Evolutionary conservation across 2,797 vertebrate species (phyloP), one percentile per base, ranked within the genome.

Genomic region (Botia almorhae): DNA sequence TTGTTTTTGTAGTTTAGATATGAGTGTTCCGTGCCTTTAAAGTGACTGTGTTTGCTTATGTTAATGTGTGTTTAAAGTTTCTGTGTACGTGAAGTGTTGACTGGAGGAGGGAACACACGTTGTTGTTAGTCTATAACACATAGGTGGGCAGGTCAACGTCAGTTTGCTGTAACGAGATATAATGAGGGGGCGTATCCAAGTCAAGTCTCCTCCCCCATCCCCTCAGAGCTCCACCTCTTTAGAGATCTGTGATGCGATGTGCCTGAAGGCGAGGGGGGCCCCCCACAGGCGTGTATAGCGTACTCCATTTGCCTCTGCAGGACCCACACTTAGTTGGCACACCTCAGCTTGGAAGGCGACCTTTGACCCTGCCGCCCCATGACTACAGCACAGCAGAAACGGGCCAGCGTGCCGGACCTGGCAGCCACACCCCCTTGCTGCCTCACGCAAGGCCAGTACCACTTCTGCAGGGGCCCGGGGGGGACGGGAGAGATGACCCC

Each of bases 341-440:
- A 96, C 95, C 90, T 97, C 95, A 60, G 95, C 95, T 91, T 96
- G 95, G 29, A 96, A 96, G 88, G 92, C 93, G 89, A 96, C 94
- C 43, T 93, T 92, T 89, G 94, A 92, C 84, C 93, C 94, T 70
- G 93, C 93, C 84, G 89, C 88, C 86, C 94, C 94, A 3, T 94
- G 94, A 85, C 92, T 93, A 90, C 96, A 96, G 92, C 94, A 95
- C 83, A 96, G 93, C 91, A 96, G 93, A 89, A 95, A 96, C 80
- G 95, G 95, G 87, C 94, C 95, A n/a, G 94, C 93, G 74, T 94
- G 93, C 85, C 91, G 93, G 88, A 95, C 94, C 84, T 92, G 93
- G 90, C 96, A 96, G 86, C 94, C 92, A 76, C 94, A 94, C 13
- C 93, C 92, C 4, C 93, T 92, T 0, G 95, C 93, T 85, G 94